These are phyloP conservation scores for western clawed frog (Xenopus tropicalis) DNA, from an alignment of 2,113 vertebrate genomes.

Conservation along the genomic window DNA sequence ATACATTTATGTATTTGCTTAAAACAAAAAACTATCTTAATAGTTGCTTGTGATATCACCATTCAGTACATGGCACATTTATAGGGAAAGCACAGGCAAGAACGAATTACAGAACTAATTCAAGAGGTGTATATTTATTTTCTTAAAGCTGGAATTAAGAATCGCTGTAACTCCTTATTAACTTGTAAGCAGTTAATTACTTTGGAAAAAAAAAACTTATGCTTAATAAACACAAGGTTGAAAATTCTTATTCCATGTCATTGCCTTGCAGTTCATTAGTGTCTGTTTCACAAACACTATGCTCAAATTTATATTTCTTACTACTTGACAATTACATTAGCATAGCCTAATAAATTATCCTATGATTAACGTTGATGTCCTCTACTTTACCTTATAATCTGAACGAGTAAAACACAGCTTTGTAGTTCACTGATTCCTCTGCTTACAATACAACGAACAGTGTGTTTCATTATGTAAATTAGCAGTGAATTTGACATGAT, in stretches of 20 bases:
- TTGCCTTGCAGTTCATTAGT: constrained; percentile 33
- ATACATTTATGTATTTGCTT: too few species aligned
- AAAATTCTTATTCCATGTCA: constrained; percentile 38
- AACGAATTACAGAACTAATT: neutral
- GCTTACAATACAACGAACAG: constrained; percentile 57
- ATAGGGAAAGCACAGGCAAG: too few species aligned
- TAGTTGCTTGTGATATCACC: too few species aligned
- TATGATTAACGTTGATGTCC: constrained; percentile 59
- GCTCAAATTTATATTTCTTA: constrained; percentile 54
- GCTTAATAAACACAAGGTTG: constrained; percentile 44
- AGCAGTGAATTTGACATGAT: constrained; percentile 68
- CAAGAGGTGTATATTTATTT: constrained; percentile 39
- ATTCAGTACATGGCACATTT: too few species aligned
- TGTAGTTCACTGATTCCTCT: constrained; percentile 58
- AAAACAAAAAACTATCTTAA: too few species aligned
- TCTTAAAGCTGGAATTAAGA: constrained; percentile 42
- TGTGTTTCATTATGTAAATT: constrained; percentile 70
- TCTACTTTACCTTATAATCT: constrained; percentile 63
- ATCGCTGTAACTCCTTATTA: constrained; percentile 43
- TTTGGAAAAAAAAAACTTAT: constrained; percentile 12
- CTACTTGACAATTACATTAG: constrained; percentile 62
- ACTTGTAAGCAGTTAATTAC: constrained; percentile 43
- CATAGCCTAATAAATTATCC: constrained; percentile 63
- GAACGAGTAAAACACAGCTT: constrained; percentile 63
- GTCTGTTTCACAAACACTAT: constrained; percentile 38